Evolutionary conservation across 2,113 vertebrate genomes (phyloP).

Genomic region (Mesitornis unicolor): DNA sequence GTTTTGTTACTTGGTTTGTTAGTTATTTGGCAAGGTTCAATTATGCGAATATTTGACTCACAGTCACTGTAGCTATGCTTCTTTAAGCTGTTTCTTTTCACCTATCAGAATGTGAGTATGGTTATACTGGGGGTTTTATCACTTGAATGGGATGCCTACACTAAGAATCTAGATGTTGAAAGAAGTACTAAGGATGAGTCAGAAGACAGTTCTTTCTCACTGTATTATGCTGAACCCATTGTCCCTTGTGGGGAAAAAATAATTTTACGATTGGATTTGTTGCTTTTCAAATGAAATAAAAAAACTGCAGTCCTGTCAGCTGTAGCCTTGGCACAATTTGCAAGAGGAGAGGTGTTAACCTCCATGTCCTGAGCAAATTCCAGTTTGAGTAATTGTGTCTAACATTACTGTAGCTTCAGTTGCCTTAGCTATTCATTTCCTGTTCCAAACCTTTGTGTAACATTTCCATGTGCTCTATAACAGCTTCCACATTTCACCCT

Average conservation of each 20-base stretch:
- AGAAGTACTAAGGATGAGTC: neutral
- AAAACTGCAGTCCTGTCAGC: neutral
- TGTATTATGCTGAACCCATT: neutral
- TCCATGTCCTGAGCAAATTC: constrained; percentile 22
- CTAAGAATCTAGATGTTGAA: constrained; percentile 5
- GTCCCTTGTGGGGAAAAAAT: neutral
- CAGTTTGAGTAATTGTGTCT: constrained; percentile 25
- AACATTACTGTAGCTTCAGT: constrained; percentile 7
- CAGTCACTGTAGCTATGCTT: neutral
- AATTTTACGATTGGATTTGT: neutral
- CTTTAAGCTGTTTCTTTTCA: neutral
- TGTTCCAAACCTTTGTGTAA: constrained; percentile 12
- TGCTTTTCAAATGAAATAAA: neutral
- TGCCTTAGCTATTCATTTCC: constrained; percentile 51
- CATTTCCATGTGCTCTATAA: constrained; percentile 18
- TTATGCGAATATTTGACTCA: neutral
- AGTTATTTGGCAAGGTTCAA: neutral
- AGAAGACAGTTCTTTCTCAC: neutral
- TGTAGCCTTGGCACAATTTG: neutral
- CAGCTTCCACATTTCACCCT: constrained; percentile 50
- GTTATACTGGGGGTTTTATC: neutral
- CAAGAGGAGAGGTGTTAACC: constrained; percentile 2
- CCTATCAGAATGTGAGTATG: neutral
- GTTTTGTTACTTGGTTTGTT: neutral
- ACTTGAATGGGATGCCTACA: neutral